Evolutionary conservation across 2,113 vertebrate genomes (phyloP).

Genomic region (Paradisaea rubra): DNA sequence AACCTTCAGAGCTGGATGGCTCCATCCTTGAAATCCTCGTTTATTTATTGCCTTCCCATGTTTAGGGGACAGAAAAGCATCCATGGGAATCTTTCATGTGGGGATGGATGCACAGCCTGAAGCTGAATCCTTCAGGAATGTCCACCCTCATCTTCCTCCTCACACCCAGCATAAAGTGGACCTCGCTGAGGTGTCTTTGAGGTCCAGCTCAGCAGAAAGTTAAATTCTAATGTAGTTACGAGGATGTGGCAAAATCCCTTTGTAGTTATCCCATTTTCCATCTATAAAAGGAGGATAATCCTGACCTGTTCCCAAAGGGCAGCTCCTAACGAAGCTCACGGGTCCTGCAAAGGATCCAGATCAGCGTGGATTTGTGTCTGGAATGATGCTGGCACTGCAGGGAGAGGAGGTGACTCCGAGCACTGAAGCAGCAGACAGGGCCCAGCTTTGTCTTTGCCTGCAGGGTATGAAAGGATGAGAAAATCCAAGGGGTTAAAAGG

Average conservation of each 20-base stretch:
- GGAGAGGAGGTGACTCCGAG: not conserved
- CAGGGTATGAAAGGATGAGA: not conserved
- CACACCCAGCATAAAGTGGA: not conserved
- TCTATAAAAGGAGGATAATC: not conserved
- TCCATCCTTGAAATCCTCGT: not conserved
- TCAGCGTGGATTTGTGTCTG: not conserved
- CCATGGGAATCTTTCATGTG: rapidly evolving
- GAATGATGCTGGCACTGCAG: not conserved
- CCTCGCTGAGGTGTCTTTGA: not conserved
- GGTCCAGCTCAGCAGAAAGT: not conserved
- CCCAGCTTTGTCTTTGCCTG: not conserved
- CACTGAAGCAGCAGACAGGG: not conserved
- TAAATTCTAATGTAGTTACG: not conserved
- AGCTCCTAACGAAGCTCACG: not conserved
- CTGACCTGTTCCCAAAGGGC: not conserved
- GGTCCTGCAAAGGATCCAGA: not conserved
- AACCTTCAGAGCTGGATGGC: not conserved
- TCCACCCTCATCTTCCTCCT: not conserved
- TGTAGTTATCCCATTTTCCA: not conserved
- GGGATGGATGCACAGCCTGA: not conserved
- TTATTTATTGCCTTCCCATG: not conserved
- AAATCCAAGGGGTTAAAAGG: not conserved
- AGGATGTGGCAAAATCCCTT: not conserved
- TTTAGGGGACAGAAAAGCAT: not conserved
- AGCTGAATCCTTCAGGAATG: not conserved